A percentile compares a stretch with the other conserved stretches of the same genome.
phyloP scores from a whole-genome alignment of 92 coral and sea anemone species.

The Palythoa grandis region DNA sequence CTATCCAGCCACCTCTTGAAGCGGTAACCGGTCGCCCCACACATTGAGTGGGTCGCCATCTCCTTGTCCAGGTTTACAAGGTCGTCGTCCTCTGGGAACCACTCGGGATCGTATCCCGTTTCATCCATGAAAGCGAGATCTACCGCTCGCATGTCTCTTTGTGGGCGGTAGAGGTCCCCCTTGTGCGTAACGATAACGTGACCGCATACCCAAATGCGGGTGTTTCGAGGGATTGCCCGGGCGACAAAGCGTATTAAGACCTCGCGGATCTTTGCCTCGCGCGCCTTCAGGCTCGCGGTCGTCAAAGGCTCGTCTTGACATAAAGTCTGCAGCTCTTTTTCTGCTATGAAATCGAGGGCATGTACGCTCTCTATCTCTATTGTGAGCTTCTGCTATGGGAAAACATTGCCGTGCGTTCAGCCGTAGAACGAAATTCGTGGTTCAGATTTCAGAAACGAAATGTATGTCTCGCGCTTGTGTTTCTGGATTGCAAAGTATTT shows the following conservation, averaged over 20 bases:
- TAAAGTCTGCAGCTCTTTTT: too few species aligned
- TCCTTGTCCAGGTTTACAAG: not conserved
- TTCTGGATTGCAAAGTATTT: too few species aligned
- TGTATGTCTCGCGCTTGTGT: too few species aligned
- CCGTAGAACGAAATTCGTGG: too few species aligned
- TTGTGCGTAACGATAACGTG: slow-evolving; percentile 26
- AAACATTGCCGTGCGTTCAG: too few species aligned
- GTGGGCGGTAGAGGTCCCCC: slow-evolving; percentile 16
- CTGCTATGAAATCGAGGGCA: too few species aligned
- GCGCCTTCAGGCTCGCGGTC: not conserved
- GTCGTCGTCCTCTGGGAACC: slow-evolving; percentile 6
- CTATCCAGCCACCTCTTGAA: not conserved
- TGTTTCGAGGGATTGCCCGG: slow-evolving; percentile 6
- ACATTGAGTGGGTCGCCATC: slow-evolving; percentile 31
- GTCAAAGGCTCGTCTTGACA: too few species aligned
- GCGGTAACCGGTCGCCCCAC: too few species aligned
- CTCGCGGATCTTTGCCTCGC: not conserved
- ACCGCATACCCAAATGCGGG: slow-evolving; percentile 9
- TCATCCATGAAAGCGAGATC: slow-evolving; percentile 19
- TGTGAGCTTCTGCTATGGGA: too few species aligned
- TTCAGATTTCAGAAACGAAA: too few species aligned
- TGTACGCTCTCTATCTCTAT: too few species aligned
- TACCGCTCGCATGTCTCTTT: not conserved
- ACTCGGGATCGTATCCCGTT: slow-evolving; percentile 14
- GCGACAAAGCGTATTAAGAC: slow-evolving; percentile 9